Conservation (phyloP, 2,113 vertebrate species). For the Orycteropus afer region DNA sequence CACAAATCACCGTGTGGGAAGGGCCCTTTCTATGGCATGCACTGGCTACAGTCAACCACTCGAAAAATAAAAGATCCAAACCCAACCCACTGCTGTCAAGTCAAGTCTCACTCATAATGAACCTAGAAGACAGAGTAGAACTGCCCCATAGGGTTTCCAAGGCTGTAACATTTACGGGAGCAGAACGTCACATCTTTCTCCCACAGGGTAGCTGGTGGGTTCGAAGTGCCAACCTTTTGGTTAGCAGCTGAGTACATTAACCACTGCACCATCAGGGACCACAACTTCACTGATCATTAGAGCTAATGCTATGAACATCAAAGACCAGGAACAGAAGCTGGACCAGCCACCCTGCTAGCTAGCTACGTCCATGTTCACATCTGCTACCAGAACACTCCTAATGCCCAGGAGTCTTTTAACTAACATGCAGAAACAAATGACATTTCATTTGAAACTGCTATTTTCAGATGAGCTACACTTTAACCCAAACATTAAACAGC, state of each 20-base stretch:
- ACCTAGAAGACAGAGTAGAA: background rate
- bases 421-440: background rate
- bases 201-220: background rate
- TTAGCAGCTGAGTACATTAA: background rate
- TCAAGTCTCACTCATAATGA: background rate
- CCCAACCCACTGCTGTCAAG: background rate
- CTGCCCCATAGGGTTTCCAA: background rate
- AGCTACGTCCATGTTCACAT: background rate
- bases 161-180: background rate
- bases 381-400: background rate
- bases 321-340: background rate
- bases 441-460: background rate
- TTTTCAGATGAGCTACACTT: constrained; percentile 2
- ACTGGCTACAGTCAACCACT: background rate
- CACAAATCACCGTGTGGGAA: background rate
- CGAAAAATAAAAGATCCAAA: background rate
- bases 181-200: background rate
- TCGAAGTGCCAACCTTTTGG: background rate
- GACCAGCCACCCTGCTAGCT: background rate
- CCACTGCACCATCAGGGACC: background rate
- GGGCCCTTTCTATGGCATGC: background rate
- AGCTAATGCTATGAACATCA: background rate
- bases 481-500: background rate
- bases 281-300: background rate
- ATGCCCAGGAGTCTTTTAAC: background rate